A percentile compares a stretch with the other conserved stretches of the same genome.
phyloP scores from a whole-genome alignment of 2,888 invertebrate species.

The Ophion slaviceki region DNA sequence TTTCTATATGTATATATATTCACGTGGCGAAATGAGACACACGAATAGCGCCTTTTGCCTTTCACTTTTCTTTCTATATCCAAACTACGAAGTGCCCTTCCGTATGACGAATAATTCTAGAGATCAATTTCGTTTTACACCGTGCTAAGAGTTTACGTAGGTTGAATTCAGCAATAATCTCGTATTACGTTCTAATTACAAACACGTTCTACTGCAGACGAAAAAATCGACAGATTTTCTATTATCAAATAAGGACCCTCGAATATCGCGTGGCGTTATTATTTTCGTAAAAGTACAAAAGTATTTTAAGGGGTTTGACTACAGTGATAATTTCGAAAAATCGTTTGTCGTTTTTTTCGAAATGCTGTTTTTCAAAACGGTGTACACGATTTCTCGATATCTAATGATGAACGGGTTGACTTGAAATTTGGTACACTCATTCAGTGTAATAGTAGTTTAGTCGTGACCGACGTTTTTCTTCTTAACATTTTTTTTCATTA shows the following conservation, averaged over 20 bases:
- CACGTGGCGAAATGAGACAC: slow-evolving; percentile 6
- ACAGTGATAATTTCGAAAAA: too few relatives aligned
- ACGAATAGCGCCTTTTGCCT: slow-evolving; percentile 26
- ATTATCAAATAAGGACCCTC: too few relatives aligned
- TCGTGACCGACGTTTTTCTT: too few relatives aligned
- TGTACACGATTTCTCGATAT: too few relatives aligned
- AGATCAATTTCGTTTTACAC: slow-evolving; percentile 30
- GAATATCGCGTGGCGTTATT: background rate
- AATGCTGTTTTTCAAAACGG: too few relatives aligned
- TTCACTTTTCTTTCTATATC: slow-evolving; percentile 43
- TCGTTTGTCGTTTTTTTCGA: too few relatives aligned
- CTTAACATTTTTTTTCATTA: too few relatives aligned
- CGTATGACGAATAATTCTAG: slow-evolving; percentile 28
- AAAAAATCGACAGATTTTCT: too few relatives aligned
- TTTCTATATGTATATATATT: slow-evolving; percentile 9
- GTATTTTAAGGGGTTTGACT: background rate
- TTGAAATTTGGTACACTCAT: too few relatives aligned
- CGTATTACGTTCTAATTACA: background rate
- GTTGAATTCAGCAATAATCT: background rate
- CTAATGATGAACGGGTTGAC: too few relatives aligned
- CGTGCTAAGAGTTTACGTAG: background rate
- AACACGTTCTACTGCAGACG: background rate
- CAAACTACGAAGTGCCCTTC: slow-evolving; percentile 9
- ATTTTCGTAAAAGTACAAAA: background rate
- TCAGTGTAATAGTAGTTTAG: too few relatives aligned